phyloP scores from a whole-genome alignment of 2,797 vertebrate genomes.

The Chromobotia macracanthus region DNA sequence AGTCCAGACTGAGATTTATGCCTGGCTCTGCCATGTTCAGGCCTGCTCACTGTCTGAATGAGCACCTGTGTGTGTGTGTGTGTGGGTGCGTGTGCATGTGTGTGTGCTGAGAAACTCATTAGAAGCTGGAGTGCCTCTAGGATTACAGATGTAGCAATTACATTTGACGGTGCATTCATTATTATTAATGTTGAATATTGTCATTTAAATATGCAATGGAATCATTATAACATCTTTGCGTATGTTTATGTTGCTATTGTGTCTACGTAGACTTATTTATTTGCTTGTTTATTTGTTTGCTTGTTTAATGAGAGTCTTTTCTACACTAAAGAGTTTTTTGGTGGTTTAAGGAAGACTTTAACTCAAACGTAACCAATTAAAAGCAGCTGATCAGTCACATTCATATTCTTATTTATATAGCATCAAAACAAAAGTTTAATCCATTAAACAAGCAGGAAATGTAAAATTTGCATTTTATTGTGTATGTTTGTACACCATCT shows the following conservation, averaged over 20 bases:
- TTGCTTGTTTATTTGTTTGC: constrained; percentile 19
- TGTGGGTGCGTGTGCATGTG: background rate
- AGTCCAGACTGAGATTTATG: constrained; percentile 9
- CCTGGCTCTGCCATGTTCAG: constrained; percentile 9
- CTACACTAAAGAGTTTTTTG: background rate
- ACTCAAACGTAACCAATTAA: background rate
- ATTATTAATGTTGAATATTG: background rate
- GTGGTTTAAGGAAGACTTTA: background rate
- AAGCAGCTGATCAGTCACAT: background rate
- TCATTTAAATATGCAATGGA: background rate
- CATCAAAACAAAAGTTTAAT: background rate
- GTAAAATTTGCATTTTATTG: background rate
- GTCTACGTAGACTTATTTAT: background rate
- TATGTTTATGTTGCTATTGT: constrained; percentile 16
- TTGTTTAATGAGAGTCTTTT: background rate
- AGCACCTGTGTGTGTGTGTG: background rate
- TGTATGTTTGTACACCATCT: background rate
- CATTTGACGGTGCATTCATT: constrained; percentile 27
- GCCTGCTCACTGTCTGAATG: constrained; percentile 19
- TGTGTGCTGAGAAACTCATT: constrained; percentile 38
- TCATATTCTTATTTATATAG: background rate
- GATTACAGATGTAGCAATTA: constrained; percentile 9
- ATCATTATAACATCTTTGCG: background rate
- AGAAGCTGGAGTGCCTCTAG: constrained; percentile 6
- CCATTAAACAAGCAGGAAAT: background rate